Conservation (phyloP, 2,797 vertebrate genomes). For the Channallabes apus region DNA sequence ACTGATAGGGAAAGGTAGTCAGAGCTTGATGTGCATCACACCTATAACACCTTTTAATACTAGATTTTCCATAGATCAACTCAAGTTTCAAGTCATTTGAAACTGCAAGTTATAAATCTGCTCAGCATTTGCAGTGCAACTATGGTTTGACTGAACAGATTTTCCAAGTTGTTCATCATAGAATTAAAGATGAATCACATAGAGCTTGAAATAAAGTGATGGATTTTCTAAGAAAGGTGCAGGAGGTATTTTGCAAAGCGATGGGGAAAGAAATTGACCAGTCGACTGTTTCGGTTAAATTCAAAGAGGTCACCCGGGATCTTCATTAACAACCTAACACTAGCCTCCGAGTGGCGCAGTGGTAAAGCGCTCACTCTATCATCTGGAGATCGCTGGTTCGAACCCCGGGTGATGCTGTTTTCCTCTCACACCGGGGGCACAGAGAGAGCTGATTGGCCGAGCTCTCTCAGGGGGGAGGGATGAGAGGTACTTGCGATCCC, state of each 20-base stretch:
- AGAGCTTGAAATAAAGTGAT: constrained; percentile 28
- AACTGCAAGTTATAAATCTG: not conserved
- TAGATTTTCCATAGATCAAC: not conserved
- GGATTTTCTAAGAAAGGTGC: constrained; percentile 21
- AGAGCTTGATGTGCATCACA: not conserved
- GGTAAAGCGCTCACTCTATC: too few relatives aligned
- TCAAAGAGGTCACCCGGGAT: not conserved
- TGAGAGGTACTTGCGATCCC: too few relatives aligned
- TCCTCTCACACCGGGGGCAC: too few relatives aligned
- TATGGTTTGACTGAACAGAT: not conserved
- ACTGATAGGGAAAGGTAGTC: not conserved
- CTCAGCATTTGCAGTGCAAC: constrained; percentile 3
- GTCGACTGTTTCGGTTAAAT: constrained; percentile 1
- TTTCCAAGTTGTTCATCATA: constrained; percentile 21
- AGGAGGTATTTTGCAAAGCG: constrained; percentile 11
- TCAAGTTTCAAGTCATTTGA: constrained; percentile 10
- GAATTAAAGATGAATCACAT: constrained; percentile 14
- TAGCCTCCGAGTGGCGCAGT: too few relatives aligned
- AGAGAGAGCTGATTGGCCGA: too few relatives aligned
- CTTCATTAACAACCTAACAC: constrained; percentile 5
- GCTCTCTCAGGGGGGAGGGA: too few relatives aligned
- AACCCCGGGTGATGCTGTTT: too few relatives aligned
- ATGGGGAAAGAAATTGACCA: constrained; percentile 8
- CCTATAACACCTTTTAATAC: not conserved
- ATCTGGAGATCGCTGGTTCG: too few relatives aligned